phyloP scores from a whole-genome alignment of 1,140 invertebrate genomes.

The Zaprionus davidi region DNA sequence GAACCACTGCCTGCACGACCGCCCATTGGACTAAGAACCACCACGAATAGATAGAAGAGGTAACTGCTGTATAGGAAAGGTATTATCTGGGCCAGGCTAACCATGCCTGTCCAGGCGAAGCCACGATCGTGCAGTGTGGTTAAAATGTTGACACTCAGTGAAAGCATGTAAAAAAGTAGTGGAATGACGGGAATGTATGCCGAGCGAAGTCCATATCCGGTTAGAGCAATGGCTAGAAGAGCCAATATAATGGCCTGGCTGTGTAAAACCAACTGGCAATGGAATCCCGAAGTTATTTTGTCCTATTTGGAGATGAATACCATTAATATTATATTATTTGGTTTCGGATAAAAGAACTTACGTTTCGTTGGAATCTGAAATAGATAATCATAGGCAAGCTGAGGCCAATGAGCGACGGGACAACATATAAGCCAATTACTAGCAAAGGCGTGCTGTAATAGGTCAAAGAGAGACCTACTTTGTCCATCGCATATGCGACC shows the following conservation, averaged over 20 bases:
- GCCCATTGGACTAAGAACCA: conserved; percentile 88
- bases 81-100: conserved; percentile 81
- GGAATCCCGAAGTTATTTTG: conserved; percentile 43
- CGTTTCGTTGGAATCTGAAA: conserved; percentile 62
- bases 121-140: conserved; percentile 76
- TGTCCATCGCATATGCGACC: conserved; percentile 84
- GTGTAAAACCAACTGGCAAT: conserved; percentile 61
- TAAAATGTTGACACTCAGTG: conserved; percentile 58
- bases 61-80: conserved; percentile 86
- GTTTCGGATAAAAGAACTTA: conserved; percentile 16
- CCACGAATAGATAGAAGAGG: conserved; percentile 87
- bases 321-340: background rate
- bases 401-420: conserved; percentile 50
- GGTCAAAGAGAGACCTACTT: conserved; percentile 86
- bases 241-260: conserved; percentile 56
- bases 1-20: conserved; percentile 86
- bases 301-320: conserved; percentile 24
- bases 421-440: conserved; percentile 85
- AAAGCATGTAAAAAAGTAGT: conserved; percentile 52
- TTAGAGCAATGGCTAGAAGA: conserved; percentile 38
- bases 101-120: conserved; percentile 86
- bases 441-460: conserved; percentile 89
- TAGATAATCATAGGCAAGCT: conserved; percentile 70
- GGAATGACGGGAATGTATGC: conserved; percentile 61
- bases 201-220: conserved; percentile 47